Evolutionary conservation across 2,113 vertebrate species (phyloP).

Genomic region (Eptesicus fuscus): DNA sequence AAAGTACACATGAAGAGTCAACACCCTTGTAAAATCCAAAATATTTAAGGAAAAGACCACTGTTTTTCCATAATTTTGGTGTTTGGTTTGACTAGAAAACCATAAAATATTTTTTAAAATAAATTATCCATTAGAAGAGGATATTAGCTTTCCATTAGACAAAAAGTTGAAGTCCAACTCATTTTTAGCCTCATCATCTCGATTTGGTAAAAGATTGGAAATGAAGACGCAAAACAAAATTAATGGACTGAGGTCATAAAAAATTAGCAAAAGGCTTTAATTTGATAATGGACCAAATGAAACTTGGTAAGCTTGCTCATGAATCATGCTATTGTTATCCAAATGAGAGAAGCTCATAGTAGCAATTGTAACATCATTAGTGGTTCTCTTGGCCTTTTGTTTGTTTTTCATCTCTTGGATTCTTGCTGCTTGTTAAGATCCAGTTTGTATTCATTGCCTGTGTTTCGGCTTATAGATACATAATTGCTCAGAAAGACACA

Average conservation of each 20-base stretch:
- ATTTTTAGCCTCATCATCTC: slow-evolving; percentile 32
- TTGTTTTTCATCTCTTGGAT: slow-evolving; percentile 56
- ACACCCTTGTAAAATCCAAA: slow-evolving; percentile 29
- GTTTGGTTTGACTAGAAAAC: slow-evolving; percentile 41
- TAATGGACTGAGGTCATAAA: background rate
- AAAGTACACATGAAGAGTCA: slow-evolving; percentile 45
- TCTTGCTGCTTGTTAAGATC: slow-evolving; percentile 53
- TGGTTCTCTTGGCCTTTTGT: background rate
- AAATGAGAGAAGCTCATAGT: background rate
- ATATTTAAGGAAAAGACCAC: slow-evolving; percentile 24
- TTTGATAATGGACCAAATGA: background rate
- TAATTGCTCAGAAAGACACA: slow-evolving; percentile 52
- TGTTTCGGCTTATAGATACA: slow-evolving; percentile 50
- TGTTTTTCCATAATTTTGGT: slow-evolving; percentile 29
- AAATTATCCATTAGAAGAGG: slow-evolving; percentile 45
- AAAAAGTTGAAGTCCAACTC: slow-evolving; percentile 41
- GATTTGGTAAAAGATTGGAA: slow-evolving; percentile 45
- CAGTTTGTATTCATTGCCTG: slow-evolving; percentile 60
- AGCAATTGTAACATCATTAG: slow-evolving; percentile 43
- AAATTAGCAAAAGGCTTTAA: background rate
- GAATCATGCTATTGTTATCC: slow-evolving; percentile 13
- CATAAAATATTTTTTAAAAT: slow-evolving; percentile 41
- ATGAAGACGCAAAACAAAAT: slow-evolving; percentile 30
- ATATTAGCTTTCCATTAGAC: background rate
- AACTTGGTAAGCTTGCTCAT: slow-evolving; percentile 30